Base-by-base conservation (phyloP, 2,797 vertebrate genomes). In the Acrossocheilus wenchowensis region DNA sequence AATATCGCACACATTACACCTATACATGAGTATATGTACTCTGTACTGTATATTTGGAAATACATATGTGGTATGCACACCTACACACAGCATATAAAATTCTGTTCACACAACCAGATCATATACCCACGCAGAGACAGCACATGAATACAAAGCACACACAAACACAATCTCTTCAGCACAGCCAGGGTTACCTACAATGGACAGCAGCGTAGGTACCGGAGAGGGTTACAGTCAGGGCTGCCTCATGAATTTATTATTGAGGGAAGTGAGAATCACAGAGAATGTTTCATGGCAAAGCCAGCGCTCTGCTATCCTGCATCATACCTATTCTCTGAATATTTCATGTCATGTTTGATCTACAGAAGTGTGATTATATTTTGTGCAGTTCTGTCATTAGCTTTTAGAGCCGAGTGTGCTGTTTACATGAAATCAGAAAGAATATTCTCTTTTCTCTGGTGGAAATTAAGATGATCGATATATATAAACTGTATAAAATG, bases 191-290 rank as follows among this genome's bases (percentile, higher is more conserved):
- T 78, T 80, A 80, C 84, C 78, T 80, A 81, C 77, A 81, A 86
- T 81, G 26, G 41, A 86, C 57, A 71, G 45, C 68, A 81, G 36
- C 21, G 52, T 72, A 57, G 75, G 83, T 85, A 72, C 83, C 36
- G 9, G 69, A 74, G 66, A 72, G 78, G 77, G 84, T 80, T 85
- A 79, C 54, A 57, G 84, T 50, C 69, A 81, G 78, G 84, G 48
- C 78, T 81, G 78, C 78, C 45, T 74, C 34, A 72, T 86, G 75
- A 85, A 89, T 86, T 69, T 69, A 81, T 88, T 86, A 88, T 81
- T 87, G 81, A 87, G 81, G 50, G 82, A 45, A n/a, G 84, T 78
- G 23, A 36, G 68, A 90, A 82, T 81, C 74, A 88, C 48, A 88
- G 41, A 75, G 79, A 71, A 82, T 74, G 75, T 87, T 88, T 86